Evolutionary conservation across 2,797 vertebrate species (phyloP), one percentile per base, ranked within the genome.

Genomic region (Agapornis canus): DNA sequence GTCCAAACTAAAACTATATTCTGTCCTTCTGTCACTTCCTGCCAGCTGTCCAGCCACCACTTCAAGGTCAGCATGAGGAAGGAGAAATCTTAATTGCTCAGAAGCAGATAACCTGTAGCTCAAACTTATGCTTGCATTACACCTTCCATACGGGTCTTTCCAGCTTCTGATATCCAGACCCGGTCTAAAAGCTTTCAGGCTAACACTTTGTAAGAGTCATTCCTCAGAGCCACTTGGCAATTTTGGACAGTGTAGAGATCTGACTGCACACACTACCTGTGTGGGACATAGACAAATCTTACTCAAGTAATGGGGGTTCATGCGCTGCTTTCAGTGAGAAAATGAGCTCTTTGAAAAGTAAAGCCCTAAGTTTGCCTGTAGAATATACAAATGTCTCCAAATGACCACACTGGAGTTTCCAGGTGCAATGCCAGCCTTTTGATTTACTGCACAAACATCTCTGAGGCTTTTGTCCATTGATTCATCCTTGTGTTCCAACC

Each of bases 201-300:
- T 37, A 48, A 63, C 1, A 1, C 4, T 23, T 39, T 8, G 1
- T 29, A n/a, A 63, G 39, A 59, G 27, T 11, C 76, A 3, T 23
- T 63, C 48, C 48, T 78, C 18, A 48, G 21, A 51, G 29, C 8
- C 63, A 17, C 32, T 56, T 79, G 61, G 32, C 73, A 48, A 31
- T 65, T 4, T 56, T 22, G 66, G 40, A 27, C 56, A 5, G 5
- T 12, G 29, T 27, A 47, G 49, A 85, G 29, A 61, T 70, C 51
- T 3, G 32, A 22, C 49, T 80, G 68, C 52, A 66, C 27, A 52
- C 42, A n/a, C 18, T 27, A 25, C 40, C 29, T 37, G 7, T 54
- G 45, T 37, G 37, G 25, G 45, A 69, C 23, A 47, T 22, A 60
- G 65, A 64, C 12, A 60, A 45, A 83, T 16, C 45, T 72, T 21